Conservation (phyloP, 1,140 invertebrate species). For the Cyrtorhinus lividipennis region DNA sequence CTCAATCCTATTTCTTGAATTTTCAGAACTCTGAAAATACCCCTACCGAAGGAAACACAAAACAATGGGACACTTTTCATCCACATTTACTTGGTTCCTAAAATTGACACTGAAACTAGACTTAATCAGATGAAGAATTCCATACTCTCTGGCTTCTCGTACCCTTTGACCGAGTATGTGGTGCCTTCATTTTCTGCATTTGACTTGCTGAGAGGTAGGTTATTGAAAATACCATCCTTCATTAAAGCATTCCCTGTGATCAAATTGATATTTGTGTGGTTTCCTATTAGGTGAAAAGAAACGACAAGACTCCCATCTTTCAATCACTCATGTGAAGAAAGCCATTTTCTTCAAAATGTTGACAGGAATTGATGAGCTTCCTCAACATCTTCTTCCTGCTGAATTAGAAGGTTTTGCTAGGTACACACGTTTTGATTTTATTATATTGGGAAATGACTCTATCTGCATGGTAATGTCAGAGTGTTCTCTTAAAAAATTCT, state of each 20-base stretch:
- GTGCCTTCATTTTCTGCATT: slow-evolving; percentile 19
- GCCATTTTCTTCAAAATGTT: slow-evolving; percentile 21
- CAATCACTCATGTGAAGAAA: slow-evolving; percentile 21
- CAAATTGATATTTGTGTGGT: not conserved
- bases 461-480: not conserved
- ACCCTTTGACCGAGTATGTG: slow-evolving; percentile 20
- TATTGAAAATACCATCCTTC: not conserved
- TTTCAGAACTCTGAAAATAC: slow-evolving; percentile 14
- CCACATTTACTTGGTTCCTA: not conserved
- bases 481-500: too few species aligned
- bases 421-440: too few species aligned
- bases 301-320: not conserved
- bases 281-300: slow-evolving; percentile 16
- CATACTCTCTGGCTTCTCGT: not conserved
- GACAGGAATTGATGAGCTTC: slow-evolving; percentile 19
- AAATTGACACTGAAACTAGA: not conserved
- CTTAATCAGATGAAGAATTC: not conserved
- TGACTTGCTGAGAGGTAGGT: slow-evolving; percentile 22
- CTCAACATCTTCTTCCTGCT: slow-evolving; percentile 17
- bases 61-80: not conserved
- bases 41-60: not conserved
- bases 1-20: not conserved
- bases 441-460: slow-evolving; percentile 4
- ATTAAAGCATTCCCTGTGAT: not conserved
- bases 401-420: slow-evolving; percentile 19